phyloP scores from a whole-genome alignment of 1,140 invertebrate genomes.

The Mylabris phalerata region DNA sequence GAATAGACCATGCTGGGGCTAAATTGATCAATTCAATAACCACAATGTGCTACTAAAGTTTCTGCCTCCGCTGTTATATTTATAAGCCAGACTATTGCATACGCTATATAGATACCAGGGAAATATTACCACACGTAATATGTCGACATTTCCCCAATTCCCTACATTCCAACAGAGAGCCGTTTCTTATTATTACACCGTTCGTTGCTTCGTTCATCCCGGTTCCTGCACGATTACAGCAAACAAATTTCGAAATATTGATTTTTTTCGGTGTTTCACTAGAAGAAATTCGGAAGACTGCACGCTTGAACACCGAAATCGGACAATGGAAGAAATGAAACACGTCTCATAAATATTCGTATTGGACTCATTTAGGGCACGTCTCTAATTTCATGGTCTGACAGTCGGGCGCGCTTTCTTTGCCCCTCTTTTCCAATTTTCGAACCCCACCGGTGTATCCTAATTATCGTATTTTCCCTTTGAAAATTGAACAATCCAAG shows the following conservation, averaged over 20 bases:
- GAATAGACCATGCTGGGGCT: conserved; percentile 38
- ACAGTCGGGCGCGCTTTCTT: conserved; percentile 27
- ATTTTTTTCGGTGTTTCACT: no score
- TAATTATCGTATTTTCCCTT: conserved; percentile 36
- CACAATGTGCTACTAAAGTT: conserved; percentile 40
- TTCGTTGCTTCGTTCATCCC: no score
- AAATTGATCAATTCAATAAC: conserved; percentile 45
- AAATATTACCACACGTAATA: conserved; percentile 17
- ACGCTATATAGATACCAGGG: conserved; percentile 4
- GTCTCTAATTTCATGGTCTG: conserved; percentile 38
- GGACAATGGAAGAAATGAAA: no score
- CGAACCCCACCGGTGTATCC: conserved; percentile 21
- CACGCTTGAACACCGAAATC: no score
- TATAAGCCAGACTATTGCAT: conserved; percentile 31
- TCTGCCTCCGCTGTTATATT: conserved; percentile 38
- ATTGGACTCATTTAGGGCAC: conserved; percentile 26
- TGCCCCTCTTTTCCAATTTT: conserved; percentile 31
- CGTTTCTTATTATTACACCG: no score
- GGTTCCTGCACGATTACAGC: no score
- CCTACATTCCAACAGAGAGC: not conserved
- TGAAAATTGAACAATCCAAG: conserved; percentile 24
- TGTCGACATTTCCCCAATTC: conserved; percentile 4
- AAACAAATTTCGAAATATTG: no score
- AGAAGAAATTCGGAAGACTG: no score
- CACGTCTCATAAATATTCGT: conserved; percentile 24